Evolutionary conservation across 2,113 vertebrate species (phyloP).

Genomic region (Nettapus auritus): DNA sequence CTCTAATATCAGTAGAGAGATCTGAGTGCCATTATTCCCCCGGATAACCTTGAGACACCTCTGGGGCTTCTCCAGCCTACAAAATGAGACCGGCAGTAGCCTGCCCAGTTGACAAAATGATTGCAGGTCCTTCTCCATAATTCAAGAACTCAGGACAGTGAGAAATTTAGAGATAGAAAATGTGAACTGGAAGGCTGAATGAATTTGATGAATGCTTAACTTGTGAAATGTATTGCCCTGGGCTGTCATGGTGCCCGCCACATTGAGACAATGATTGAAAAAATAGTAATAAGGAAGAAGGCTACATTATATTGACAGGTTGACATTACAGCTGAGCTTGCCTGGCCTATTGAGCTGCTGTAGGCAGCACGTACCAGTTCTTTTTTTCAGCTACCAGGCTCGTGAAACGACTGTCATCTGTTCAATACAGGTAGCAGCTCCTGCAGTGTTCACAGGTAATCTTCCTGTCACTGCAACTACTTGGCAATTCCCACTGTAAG

Average conservation of each 20-base stretch:
- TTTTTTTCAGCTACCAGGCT: not conserved
- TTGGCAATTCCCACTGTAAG: not conserved
- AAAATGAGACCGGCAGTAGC: not conserved
- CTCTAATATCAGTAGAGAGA: not conserved
- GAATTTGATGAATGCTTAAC: not conserved
- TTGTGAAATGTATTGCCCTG: not conserved
- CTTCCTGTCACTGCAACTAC: not conserved
- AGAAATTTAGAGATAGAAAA: not conserved
- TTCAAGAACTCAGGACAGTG: not conserved
- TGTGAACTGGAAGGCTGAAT: not conserved
- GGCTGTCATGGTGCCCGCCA: not conserved
- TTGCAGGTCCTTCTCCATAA: not conserved
- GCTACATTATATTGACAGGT: not conserved
- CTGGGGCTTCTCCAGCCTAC: not conserved
- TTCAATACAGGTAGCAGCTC: not conserved
- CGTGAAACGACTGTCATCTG: not conserved
- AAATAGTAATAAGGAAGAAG: not conserved
- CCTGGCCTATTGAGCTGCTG: not conserved
- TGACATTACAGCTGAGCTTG: not conserved
- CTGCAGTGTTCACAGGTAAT: not conserved
- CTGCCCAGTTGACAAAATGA: not conserved
- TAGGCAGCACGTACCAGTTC: not conserved
- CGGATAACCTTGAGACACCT: not conserved
- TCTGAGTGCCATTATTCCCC: slow-evolving; percentile 7
- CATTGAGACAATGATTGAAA: not conserved